Evolutionary conservation across 2,797 vertebrate species (phyloP).

Genomic region (Syngnathus rostellatus): DNA sequence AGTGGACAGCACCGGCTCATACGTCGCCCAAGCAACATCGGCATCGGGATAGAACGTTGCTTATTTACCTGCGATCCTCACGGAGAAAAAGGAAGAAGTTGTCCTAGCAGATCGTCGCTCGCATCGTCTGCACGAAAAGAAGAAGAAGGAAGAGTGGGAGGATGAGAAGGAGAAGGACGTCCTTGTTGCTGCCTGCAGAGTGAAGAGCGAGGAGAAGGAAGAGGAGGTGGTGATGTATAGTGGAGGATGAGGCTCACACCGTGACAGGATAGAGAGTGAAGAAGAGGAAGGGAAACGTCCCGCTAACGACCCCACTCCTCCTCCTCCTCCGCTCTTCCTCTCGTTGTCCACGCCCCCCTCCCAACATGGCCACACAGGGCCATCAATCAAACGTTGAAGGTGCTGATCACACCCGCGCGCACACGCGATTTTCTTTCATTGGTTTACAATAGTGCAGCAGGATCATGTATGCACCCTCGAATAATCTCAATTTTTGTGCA

Average conservation of each 20-base stretch:
- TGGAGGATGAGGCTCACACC: slow-evolving; percentile 42
- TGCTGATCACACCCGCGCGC: neutral
- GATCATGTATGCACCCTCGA: neutral
- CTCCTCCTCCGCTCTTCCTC: slow-evolving; percentile 9
- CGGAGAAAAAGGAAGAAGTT: slow-evolving; percentile 30
- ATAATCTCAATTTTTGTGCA: neutral
- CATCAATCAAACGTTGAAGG: neutral
- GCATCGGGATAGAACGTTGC: neutral
- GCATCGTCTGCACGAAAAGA: slow-evolving; percentile 59
- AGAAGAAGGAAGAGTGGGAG: slow-evolving; percentile 21
- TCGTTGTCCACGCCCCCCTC: slow-evolving; percentile 25
- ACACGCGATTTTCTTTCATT: neutral
- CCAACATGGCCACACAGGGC: neutral
- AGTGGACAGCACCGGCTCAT: slow-evolving; percentile 51
- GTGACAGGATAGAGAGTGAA: slow-evolving; percentile 52
- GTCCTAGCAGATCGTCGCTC: slow-evolving; percentile 53
- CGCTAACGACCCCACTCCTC: slow-evolving; percentile 52
- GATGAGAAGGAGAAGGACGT: slow-evolving; percentile 55
- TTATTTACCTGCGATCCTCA: slow-evolving; percentile 9
- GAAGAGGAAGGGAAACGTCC: slow-evolving; percentile 59
- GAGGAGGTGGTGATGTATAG: slow-evolving; percentile 15
- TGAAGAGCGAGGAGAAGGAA: slow-evolving; percentile 32
- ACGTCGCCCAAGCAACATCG: slow-evolving; percentile 7
- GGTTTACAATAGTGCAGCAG: no score
- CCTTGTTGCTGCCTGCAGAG: slow-evolving; percentile 59